phyloP scores from a whole-genome alignment of 1,140 invertebrate species.

The Panagrolaimus sp. region DNA sequence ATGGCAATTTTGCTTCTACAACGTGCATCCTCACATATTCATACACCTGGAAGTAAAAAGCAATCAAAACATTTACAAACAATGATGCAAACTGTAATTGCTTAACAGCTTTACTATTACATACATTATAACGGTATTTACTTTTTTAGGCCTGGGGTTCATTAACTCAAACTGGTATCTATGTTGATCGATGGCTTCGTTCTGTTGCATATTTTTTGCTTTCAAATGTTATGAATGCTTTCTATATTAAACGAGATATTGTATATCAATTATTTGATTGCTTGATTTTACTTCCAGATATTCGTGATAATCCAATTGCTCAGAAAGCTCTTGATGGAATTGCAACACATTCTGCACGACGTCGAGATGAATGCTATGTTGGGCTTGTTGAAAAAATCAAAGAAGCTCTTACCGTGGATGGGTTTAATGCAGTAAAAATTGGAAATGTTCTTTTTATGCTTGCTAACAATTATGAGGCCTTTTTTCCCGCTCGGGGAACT shows the following conservation, averaged over 20 bases:
- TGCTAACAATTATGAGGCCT: not conserved
- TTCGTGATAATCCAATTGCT: not conserved
- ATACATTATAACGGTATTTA: too few relatives aligned
- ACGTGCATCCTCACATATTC: not conserved
- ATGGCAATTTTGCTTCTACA: not conserved
- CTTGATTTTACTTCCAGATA: not conserved
- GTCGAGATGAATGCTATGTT: not conserved
- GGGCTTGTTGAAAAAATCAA: not conserved
- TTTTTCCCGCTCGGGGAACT: not conserved
- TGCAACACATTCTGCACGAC: not conserved
- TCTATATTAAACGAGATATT: not conserved
- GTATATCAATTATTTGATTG: not conserved
- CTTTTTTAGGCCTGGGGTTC: not conserved
- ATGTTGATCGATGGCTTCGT: conserved; percentile 1
- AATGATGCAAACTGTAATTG: not conserved
- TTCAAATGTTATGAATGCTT: not conserved
- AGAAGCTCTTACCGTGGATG: not conserved
- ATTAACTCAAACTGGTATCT: not conserved
- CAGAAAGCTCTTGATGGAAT: not conserved
- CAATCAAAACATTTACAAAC: not conserved
- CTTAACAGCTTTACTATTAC: too few relatives aligned
- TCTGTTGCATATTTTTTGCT: not conserved
- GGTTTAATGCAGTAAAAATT: not conserved
- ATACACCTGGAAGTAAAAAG: not conserved
- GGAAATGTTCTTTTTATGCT: not conserved